These are phyloP conservation scores for Myrmecobius fasciatus DNA, from an alignment of 2,113 vertebrate genomes.

Conservation along the genomic window DNA sequence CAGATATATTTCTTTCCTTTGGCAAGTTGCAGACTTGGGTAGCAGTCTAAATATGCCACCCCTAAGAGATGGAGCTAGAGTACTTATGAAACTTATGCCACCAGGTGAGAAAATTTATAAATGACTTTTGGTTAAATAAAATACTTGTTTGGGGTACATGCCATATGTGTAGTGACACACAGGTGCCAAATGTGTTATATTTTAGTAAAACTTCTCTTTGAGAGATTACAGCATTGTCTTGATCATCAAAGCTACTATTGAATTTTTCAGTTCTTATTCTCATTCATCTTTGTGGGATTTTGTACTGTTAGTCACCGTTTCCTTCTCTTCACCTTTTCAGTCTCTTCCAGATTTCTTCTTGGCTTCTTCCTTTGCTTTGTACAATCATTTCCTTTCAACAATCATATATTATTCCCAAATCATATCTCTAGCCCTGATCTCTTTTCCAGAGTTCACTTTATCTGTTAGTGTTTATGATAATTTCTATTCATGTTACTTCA, in stretches of 20 bases:
- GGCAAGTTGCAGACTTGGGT: slow-evolving; percentile 98
- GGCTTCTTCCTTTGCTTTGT: background rate
- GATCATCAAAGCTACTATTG: background rate
- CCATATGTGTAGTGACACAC: background rate
- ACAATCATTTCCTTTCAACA: background rate
- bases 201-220: background rate
- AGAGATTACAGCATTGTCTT: background rate
- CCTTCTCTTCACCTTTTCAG: background rate
- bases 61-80: slow-evolving; percentile 96
- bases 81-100: slow-evolving; percentile 99
- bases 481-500: background rate
- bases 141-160: background rate
- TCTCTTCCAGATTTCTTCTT: background rate
- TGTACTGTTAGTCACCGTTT: background rate
- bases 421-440: background rate
- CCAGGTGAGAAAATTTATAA: slow-evolving; percentile 87
- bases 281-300: background rate
- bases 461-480: background rate
- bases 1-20: slow-evolving; percentile 99
- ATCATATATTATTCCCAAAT: background rate
- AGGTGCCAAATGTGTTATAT: background rate
- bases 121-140: slow-evolving; percentile 23
- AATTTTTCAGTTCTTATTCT: background rate
- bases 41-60: slow-evolving; percentile 98
- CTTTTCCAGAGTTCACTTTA: background rate